Base-by-base conservation (phyloP, 2,113 vertebrate species). In the Equus przewalskii region DNA sequence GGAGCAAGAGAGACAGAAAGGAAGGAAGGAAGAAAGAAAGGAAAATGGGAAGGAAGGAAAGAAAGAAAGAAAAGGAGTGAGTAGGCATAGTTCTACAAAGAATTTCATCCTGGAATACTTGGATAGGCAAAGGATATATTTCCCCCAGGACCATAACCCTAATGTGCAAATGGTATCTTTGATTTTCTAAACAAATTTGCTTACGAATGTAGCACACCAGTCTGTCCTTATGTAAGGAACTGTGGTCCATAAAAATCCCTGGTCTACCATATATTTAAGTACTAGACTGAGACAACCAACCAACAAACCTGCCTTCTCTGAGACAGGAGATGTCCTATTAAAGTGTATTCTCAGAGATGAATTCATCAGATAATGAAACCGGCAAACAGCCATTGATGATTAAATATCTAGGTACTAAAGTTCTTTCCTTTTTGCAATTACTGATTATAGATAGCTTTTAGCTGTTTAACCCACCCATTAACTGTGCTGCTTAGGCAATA, bases 101-200 rank as follows among this genome's bases (percentile, higher is more conserved):
- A 88, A 84, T 10, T 82, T 89, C 24, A 69, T 89, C 24, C 44
- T 64, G 26, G 16, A 72, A 67, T 80, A 54, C 33, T 90, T 81
- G 26, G 16, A 73, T 44, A 89, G 28, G 14, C 46, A 80, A 89
- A 85, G 10, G 24, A 28, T 56, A 46, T 49, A 51, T 56, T n/a
- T 1, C 14, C 15, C 30, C 49, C 70, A 44, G 58, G 60, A 18
- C 14, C 36, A 84, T 75, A 93, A 41, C 19, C 2, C 36, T 22
- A 49, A 84, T 33, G 41, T 78, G 16, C 26, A 79, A 65, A 84
- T 36, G 33, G 19, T 62, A 78, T n/a, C 30, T 82, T 82, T 78
- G 28, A 78, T 60, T 89, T 92, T 93, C 72, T 93, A 89, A 62
- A 93, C 24, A 33, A 76, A 83, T n/a, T 51, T 93, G 78, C 15